Percentiles rank a stretch among this genome's conserved stretches.
Evolutionary conservation across 2,888 invertebrate species (phyloP).

Genomic region (Charanyca ferruginea): DNA sequence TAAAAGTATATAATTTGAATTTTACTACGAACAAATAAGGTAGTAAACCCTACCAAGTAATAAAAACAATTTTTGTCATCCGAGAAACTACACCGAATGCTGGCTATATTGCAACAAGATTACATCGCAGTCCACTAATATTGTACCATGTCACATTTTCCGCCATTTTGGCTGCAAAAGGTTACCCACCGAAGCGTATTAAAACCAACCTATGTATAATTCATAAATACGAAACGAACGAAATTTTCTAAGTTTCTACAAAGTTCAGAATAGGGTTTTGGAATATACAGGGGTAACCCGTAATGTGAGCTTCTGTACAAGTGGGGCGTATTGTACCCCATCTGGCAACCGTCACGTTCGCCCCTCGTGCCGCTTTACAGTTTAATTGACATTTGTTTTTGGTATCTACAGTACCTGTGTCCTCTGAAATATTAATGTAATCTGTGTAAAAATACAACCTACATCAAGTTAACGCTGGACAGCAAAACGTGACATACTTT

Average conservation of each 20-base stretch:
- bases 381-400: constrained; percentile 66
- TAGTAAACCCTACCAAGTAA: constrained; percentile 18
- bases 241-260: constrained; percentile 51
- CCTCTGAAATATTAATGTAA: constrained; percentile 22
- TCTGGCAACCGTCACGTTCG: constrained; percentile 60
- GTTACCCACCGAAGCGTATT: constrained; percentile 46
- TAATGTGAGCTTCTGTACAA: constrained; percentile 46
- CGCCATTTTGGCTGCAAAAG: constrained; percentile 50
- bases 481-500: constrained; percentile 6
- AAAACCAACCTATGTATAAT: constrained; percentile 59
- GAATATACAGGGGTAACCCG: constrained; percentile 31
- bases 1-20: background rate
- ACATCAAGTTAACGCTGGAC: background rate
- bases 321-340: constrained; percentile 44
- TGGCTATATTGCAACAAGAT: constrained; percentile 36
- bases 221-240: constrained; percentile 59
- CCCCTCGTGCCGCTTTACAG: constrained; percentile 53
- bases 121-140: constrained; percentile 41
- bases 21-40: background rate
- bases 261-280: constrained; percentile 44
- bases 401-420: constrained; percentile 23
- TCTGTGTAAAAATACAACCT: constrained; percentile 22
- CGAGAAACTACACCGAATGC: constrained; percentile 15
- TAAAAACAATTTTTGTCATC: constrained; percentile 34
- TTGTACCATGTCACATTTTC: constrained; percentile 50